Evolutionary conservation across 2,888 invertebrate species (phyloP).

Genomic region (Napeogenes inachia): DNA sequence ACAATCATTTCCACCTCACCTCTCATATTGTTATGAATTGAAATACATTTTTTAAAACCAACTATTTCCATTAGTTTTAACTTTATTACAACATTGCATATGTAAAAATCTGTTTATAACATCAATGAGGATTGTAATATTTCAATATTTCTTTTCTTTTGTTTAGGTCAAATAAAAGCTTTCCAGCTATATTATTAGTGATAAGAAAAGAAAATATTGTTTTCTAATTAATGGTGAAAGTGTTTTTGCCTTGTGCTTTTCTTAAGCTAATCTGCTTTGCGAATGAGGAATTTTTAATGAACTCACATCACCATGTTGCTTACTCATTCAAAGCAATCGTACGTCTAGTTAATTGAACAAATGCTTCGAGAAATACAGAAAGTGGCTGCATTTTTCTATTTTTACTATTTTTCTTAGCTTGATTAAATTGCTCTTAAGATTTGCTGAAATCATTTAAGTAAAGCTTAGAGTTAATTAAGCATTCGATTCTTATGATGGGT

Average conservation of each 20-base stretch:
- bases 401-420: background rate
- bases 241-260: background rate
- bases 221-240: background rate
- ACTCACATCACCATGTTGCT: conserved; percentile 3
- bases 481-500: no score
- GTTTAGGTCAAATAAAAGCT: no score
- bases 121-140: no score
- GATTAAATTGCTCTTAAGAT: background rate
- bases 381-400: conserved; percentile 1
- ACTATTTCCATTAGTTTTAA: no score
- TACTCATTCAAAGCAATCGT: conserved; percentile 4
- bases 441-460: background rate
- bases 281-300: conserved; percentile 1
- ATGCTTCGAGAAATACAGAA: conserved; percentile 3
- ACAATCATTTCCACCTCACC: no score
- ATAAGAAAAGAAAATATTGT: no score
- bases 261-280: background rate
- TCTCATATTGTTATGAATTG: no score
- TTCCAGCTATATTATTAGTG: no score
- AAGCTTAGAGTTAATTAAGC: background rate
- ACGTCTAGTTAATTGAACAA: conserved; percentile 5
- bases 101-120: no score
- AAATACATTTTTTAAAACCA: no score
- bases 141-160: no score
- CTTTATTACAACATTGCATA: no score